phyloP scores from a whole-genome alignment of 2,113 vertebrate genomes.

The Zonotrichia leucophrys region DNA sequence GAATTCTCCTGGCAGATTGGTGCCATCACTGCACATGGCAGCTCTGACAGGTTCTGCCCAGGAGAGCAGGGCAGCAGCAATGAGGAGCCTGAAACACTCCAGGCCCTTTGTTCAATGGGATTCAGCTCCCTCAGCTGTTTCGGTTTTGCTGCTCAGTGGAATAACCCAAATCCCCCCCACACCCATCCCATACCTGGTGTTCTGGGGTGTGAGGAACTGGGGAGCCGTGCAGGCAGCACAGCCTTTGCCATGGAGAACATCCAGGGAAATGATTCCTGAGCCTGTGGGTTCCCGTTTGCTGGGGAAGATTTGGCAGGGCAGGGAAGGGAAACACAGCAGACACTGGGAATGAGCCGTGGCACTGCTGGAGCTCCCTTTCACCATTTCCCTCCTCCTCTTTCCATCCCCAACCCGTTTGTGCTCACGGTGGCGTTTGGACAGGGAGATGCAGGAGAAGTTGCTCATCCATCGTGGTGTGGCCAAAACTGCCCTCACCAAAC shows the following conservation, averaged over 20 bases:
- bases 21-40: accelerated
- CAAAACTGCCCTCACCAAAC: not conserved
- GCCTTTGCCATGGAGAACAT: not conserved
- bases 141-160: not conserved
- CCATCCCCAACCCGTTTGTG: not conserved
- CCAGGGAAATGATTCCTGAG: not conserved
- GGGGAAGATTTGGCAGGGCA: not conserved
- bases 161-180: not conserved
- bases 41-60: not conserved
- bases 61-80: not conserved
- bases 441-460: not conserved
- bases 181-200: accelerated
- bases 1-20: not conserved
- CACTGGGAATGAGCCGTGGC: not conserved
- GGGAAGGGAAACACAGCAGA: not conserved
- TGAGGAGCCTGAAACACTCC: not conserved
- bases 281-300: not conserved
- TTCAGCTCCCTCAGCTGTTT: not conserved
- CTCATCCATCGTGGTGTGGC: not conserved
- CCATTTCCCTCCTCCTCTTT: not conserved
- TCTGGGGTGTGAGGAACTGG: accelerated
- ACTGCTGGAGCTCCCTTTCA: not conserved
- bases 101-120: not conserved
- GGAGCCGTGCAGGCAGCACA: not conserved
- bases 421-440: accelerated